Percentiles rank a stretch among this genome's conserved stretches.
phyloP scores from a whole-genome alignment of 2,888 invertebrate genomes.

The Diaperis boleti region DNA sequence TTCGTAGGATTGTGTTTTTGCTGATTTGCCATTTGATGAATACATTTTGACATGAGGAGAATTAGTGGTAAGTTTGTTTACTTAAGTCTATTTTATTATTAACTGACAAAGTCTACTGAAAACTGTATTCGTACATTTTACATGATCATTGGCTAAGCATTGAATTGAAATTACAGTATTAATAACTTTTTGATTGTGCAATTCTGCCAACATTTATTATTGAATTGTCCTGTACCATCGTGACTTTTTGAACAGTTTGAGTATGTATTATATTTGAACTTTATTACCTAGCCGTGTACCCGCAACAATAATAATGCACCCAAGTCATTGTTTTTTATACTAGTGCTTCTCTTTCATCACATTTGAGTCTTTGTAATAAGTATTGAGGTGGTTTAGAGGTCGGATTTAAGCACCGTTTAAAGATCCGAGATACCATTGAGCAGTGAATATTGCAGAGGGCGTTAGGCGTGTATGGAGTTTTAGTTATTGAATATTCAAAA shows the following conservation, averaged over 20 bases:
- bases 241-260: too few relatives aligned
- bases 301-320: slow-evolving; percentile 22
- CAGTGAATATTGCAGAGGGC: slow-evolving; percentile 23
- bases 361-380: slow-evolving; percentile 20
- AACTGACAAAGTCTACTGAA: too few relatives aligned
- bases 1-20: slow-evolving; percentile 25
- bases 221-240: too few relatives aligned
- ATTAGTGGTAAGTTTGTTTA: slow-evolving; percentile 42
- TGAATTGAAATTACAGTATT: too few relatives aligned
- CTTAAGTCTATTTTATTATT: background rate
- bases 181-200: too few relatives aligned
- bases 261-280: too few relatives aligned
- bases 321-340: slow-evolving; percentile 30
- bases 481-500: too few relatives aligned
- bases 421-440: slow-evolving; percentile 18
- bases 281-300: too few relatives aligned
- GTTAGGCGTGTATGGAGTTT: slow-evolving; percentile 17
- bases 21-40: slow-evolving; percentile 29
- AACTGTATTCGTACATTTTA: too few relatives aligned
- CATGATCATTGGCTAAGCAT: slow-evolving; percentile 19
- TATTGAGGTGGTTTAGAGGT: slow-evolving; percentile 16
- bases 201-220: too few relatives aligned
- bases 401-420: slow-evolving; percentile 25
- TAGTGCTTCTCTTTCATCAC: slow-evolving; percentile 27
- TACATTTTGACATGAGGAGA: slow-evolving; percentile 39